Evolutionary conservation across 92 coral and sea anemone genomes (phyloP).

Genomic region (Nematostella vectensis): DNA sequence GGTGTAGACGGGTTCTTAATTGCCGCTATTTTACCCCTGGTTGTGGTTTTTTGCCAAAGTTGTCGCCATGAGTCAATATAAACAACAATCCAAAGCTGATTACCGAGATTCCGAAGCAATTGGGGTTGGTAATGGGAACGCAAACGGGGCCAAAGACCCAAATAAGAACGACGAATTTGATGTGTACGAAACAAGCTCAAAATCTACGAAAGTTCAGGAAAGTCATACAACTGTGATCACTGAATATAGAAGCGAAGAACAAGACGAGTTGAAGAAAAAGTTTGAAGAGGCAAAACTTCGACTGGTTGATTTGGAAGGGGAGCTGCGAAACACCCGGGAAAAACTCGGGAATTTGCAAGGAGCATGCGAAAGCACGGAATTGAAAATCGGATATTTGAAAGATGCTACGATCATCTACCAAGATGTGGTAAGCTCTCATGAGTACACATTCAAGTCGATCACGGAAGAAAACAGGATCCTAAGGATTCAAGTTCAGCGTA

Average conservation of each 20-base stretch:
- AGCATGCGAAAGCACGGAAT: slow-evolving; percentile 66
- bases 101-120: background rate
- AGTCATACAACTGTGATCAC: slow-evolving; percentile 7
- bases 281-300: slow-evolving; percentile 57
- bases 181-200: background rate
- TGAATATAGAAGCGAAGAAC: slow-evolving; percentile 11
- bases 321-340: slow-evolving; percentile 56
- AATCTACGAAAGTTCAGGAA: slow-evolving; percentile 3
- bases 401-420: slow-evolving; percentile 51
- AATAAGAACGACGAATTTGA: background rate
- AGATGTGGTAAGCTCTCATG: slow-evolving; percentile 39
- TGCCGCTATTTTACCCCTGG: no score
- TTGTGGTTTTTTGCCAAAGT: no score
- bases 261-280: slow-evolving; percentile 33
- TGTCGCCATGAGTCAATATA: slow-evolving; percentile 5
- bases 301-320: slow-evolving; percentile 57
- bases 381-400: slow-evolving; percentile 54
- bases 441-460: slow-evolving; percentile 36
- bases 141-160: background rate
- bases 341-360: slow-evolving; percentile 49
- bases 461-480: slow-evolving; percentile 45
- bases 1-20: no score
- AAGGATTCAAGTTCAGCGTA: slow-evolving; percentile 20
- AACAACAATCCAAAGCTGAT: background rate
- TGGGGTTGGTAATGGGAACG: background rate